Evolutionary conservation across 2,888 invertebrate species (phyloP), one percentile per base, ranked within the genome.

Genomic region (Dryococelus australis): DNA sequence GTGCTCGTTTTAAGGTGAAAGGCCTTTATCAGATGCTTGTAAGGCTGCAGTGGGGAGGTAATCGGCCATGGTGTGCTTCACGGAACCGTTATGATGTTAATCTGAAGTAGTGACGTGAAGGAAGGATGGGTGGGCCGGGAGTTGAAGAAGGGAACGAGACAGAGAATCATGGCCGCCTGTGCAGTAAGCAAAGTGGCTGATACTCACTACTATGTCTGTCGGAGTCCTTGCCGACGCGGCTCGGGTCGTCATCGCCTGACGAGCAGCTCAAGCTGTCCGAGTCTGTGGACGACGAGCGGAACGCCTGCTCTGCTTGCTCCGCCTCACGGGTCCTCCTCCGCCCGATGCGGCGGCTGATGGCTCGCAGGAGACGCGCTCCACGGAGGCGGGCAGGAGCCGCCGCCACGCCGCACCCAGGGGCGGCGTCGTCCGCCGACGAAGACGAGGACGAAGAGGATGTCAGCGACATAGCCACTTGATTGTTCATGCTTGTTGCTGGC

Each of bases 361-460:
- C 95, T 89, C 95, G 94, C 91, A 96, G 94, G 90, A 96, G 93
- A 85, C 95, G 93, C 88, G 95, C 93, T 86, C 96, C 95, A 16
- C 95, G 94, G 27, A 87, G 83, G 90, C 94, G 94, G 88, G 93
- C 92, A 6, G 94, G 93, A 0, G 94, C 93, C 35, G 94, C 93
- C 88, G 94, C 94, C 9, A 24, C 43, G 8, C 81, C 47, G 27
- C 43, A 35, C 43, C 27, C 35, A 26, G 47, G 78, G 84, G 24
- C 87, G 86, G 92, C 91, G 90, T 90, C 47, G 88, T 47, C 92
- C 65, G 84, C 90, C 0, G 91, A 90, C 13, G 91, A 90, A n/a
- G 91, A 88, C n/a, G 90, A 90, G 20, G 91, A 90, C 4, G 90
- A 88, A 88, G 91, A 91, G n/a, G 91, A 90, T n/a, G 88, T 86